Evolutionary conservation across 1,140 invertebrate genomes (phyloP).

Genomic region (Drosophila lowei): DNA sequence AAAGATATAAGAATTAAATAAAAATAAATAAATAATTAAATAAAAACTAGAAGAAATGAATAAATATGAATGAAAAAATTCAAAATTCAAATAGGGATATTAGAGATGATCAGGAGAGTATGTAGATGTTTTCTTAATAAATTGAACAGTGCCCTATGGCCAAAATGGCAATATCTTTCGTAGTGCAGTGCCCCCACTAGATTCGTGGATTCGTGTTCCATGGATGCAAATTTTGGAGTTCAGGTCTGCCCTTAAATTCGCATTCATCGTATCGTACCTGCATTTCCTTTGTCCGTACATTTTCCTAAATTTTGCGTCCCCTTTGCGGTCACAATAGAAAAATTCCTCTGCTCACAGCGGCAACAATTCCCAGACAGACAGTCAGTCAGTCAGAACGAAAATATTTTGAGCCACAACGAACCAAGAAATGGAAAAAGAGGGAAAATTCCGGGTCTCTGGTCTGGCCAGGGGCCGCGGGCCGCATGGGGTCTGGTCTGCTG

Average conservation of each 20-base stretch:
- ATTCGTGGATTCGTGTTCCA: too few relatives aligned
- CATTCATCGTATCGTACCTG: slow-evolving; percentile 5
- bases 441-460: background rate
- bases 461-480: slow-evolving; percentile 20
- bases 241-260: background rate
- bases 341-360: slow-evolving; percentile 43
- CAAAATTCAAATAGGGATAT: too few relatives aligned
- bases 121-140: too few relatives aligned
- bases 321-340: slow-evolving; percentile 32
- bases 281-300: background rate
- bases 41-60: too few relatives aligned
- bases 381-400: slow-evolving; percentile 44
- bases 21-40: too few relatives aligned
- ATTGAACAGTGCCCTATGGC: too few relatives aligned
- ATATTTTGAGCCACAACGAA: slow-evolving; percentile 65
- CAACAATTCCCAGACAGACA: slow-evolving; percentile 52
- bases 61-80: too few relatives aligned
- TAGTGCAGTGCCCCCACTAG: too few relatives aligned
- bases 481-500: slow-evolving; percentile 28
- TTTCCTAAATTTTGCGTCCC: slow-evolving; percentile 9
- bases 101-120: too few relatives aligned
- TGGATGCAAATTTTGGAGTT: too few relatives aligned
- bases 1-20: too few relatives aligned
- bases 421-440: slow-evolving; percentile 8
- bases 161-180: too few relatives aligned